Percentiles rank a stretch among this genome's conserved stretches.
Evolutionary conservation across 2,113 vertebrate genomes (phyloP).

Genomic region (Oxygymnocypris stewartii): DNA sequence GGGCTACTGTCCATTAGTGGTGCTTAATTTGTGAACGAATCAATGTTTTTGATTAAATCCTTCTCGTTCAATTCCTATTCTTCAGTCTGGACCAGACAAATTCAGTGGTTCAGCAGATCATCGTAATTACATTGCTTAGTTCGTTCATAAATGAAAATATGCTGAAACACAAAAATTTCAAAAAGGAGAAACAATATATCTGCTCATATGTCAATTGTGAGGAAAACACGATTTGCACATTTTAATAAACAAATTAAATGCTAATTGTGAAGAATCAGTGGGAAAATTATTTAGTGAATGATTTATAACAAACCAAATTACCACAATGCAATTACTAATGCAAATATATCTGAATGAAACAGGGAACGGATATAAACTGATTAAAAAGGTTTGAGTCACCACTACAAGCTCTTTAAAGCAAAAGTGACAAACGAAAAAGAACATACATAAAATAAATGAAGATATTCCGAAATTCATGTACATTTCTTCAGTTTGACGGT

Average conservation of each 20-base stretch:
- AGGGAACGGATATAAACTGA: not conserved
- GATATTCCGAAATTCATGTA: not conserved
- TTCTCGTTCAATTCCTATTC: not conserved
- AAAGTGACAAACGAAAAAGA: not conserved
- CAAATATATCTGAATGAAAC: not conserved
- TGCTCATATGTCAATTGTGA: not conserved
- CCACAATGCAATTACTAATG: not conserved
- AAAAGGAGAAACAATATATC: not conserved
- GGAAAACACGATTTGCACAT: not conserved
- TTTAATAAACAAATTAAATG: not conserved
- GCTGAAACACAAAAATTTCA: not conserved
- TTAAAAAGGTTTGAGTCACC: not conserved
- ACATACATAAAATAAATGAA: not conserved
- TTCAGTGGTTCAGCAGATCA: not conserved
- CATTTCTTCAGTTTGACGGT: not conserved
- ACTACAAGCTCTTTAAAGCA: not conserved
- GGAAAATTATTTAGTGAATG: not conserved
- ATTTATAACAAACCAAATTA: not conserved
- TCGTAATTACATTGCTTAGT: not conserved
- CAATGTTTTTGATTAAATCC: not conserved
- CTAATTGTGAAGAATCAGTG: not conserved
- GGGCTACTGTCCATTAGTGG: no score
- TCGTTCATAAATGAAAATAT: not conserved
- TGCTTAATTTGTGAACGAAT: not conserved
- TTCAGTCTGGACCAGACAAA: no score